Conservation (phyloP, 2,797 vertebrate species). For the Phalloptychus januarius region DNA sequence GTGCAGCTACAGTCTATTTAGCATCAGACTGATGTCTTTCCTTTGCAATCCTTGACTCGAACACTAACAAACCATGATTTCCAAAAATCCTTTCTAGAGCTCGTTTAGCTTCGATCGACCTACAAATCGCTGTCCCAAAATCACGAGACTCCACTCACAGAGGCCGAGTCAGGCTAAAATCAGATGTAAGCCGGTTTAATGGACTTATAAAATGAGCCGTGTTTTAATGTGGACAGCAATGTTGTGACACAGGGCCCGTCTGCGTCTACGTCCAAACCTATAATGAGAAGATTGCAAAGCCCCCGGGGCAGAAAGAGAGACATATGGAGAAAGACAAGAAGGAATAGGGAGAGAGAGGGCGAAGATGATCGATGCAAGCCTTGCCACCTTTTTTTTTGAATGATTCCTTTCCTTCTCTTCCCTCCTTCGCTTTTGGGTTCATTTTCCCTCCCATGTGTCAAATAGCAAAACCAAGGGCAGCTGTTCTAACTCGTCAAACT, state of each 20-base stretch:
- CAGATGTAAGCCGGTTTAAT: conserved; percentile 63
- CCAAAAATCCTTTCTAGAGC: neutral
- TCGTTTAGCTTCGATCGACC: neutral
- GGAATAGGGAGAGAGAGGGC: neutral
- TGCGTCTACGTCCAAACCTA: conserved; percentile 60
- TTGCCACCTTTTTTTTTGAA: conserved; percentile 52
- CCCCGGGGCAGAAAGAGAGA: conserved; percentile 25
- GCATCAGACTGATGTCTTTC: conserved; percentile 17
- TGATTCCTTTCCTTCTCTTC: conserved; percentile 39
- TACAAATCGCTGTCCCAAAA: conserved; percentile 25
- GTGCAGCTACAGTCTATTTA: conserved; percentile 19
- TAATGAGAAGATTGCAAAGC: conserved; percentile 68
- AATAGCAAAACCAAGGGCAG: conserved; percentile 41
- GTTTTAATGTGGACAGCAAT: conserved; percentile 57
- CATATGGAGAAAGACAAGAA: conserved; percentile 6
- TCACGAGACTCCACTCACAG: conserved; percentile 36
- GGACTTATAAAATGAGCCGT: conserved; percentile 69
- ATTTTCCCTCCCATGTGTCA: conserved; percentile 30
- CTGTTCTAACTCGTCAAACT: conserved; percentile 59
- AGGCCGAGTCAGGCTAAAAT: conserved; percentile 61
- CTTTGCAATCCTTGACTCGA: conserved; percentile 19
- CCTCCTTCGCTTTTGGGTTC: conserved; percentile 16
- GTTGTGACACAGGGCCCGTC: conserved; percentile 70
- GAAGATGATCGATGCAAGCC: conserved; percentile 59
- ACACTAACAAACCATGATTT: conserved; percentile 10